These are phyloP conservation scores for Mesorhabditis spiculigera DNA, from an alignment of 2,888 invertebrate genomes.

Conservation along the genomic window DNA sequence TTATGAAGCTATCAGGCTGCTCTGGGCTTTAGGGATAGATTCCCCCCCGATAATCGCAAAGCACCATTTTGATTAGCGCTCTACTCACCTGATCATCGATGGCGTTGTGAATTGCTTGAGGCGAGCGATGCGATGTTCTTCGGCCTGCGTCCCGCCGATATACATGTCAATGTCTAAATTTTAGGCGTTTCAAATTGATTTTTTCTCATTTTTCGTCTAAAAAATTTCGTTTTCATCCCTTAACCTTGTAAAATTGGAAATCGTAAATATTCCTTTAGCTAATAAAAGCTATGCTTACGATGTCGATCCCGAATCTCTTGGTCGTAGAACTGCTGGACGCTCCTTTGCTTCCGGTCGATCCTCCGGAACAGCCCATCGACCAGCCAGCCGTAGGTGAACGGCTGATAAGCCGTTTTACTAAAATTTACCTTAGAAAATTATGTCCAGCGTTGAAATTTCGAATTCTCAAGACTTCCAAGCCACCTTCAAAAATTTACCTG, in stretches of 20 bases:
- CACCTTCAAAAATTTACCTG: constrained; percentile 13
- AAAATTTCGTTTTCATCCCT: no score
- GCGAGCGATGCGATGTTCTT: constrained; percentile 48
- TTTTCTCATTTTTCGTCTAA: no score
- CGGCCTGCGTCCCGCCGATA: constrained; percentile 52
- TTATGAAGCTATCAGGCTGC: no score
- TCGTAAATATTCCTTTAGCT: neutral
- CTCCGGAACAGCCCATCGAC: constrained; percentile 57
- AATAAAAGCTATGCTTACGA: constrained; percentile 12
- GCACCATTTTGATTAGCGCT: no score
- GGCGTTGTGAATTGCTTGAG: constrained; percentile 5
- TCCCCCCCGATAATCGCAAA: no score
- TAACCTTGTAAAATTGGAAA: neutral
- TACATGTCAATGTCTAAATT: constrained; percentile 55
- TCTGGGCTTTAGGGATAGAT: no score
- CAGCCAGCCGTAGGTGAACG: constrained; percentile 58
- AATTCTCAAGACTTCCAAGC: no score
- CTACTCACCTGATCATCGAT: neutral
- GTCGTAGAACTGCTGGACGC: constrained; percentile 7
- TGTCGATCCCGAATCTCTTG: constrained; percentile 31
- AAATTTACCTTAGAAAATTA: neutral
- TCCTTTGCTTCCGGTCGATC: constrained; percentile 51
- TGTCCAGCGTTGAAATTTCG: neutral
- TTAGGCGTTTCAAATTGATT: neutral
- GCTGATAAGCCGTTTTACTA: constrained; percentile 58